Percentiles rank a stretch among this genome's conserved stretches.
Evolutionary conservation across 2,113 vertebrate species (phyloP).

Genomic region (Tretioscincus oriximinensis): DNA sequence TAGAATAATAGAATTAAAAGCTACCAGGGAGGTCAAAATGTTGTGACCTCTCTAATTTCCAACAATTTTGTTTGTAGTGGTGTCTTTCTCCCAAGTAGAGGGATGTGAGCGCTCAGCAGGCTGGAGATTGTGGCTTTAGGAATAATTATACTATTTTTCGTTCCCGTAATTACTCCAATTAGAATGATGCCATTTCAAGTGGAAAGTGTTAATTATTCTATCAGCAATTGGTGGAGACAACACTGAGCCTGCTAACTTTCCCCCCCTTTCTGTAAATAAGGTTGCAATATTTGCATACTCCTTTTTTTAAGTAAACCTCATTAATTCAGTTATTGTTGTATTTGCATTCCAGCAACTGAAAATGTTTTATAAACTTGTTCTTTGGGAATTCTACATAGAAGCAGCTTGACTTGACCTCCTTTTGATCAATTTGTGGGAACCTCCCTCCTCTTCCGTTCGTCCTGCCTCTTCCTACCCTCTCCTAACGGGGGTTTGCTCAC

Average conservation of each 20-base stretch:
- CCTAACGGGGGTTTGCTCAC: too few relatives aligned
- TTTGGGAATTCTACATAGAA: neutral
- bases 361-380: neutral
- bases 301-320: neutral
- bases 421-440: neutral
- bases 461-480: too few relatives aligned
- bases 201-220: conserved; percentile 81
- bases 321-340: neutral
- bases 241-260: conserved; percentile 76
- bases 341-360: neutral
- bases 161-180: conserved; percentile 77
- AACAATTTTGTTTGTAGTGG: conserved; percentile 44
- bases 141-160: conserved; percentile 77
- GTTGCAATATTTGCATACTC: neutral
- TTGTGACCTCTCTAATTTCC: neutral
- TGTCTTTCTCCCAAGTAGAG: conserved; percentile 70
- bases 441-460: too few relatives aligned
- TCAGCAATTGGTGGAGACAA: conserved; percentile 79
- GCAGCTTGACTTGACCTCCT: neutral
- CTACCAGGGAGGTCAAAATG: neutral
- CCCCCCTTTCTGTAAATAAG: conserved; percentile 67
- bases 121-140: conserved; percentile 72
- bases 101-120: conserved; percentile 60
- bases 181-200: conserved; percentile 77
- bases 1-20: too few relatives aligned